Evolutionary conservation across 1,140 invertebrate species (phyloP), one percentile per base, ranked within the genome.

Genomic region (Glossosoma conforme): DNA sequence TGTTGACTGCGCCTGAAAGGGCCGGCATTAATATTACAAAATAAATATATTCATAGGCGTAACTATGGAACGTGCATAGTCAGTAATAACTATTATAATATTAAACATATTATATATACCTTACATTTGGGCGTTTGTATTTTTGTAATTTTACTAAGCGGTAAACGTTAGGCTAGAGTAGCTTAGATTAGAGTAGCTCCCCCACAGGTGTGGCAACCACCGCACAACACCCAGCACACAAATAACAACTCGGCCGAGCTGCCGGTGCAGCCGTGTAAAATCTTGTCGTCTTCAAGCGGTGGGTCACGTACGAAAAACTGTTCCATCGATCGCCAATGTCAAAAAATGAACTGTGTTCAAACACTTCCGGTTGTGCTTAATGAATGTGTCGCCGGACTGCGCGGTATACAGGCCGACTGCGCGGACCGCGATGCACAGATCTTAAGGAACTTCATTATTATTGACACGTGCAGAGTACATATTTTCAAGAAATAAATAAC

Each of bases 91-190:
- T 45, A 52, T 44, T 57, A 21, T 41, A 44, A 44, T 30, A 45
- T 24, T 43, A n/a, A n/a, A n/a, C n/a, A n/a, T n/a, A n/a, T n/a
- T n/a, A 25, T 21, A 50, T 53, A 53, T 41, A 46, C 41, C 53
- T 58, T 51, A 58, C 51, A 54, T 53, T 54, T 58, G 46, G 52
- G 54, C 52, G 56, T 58, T 58, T 58, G 56, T 58, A 58, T 58
- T 58, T 58, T 58, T 58, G 56, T 58, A 58, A 58, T 54, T 53
- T n/a, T 58, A 58, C 44, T 57, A 57, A 45, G 40, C 40, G 22
- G 41, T 57, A 57, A 52, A 50, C 33, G 45, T 57, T 40, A 57
- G 49, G 38, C 17, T 57, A 57, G 55, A 37, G 50, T 57, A 57
- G 55, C 30, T 37, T 57, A 52, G 43, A 5, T 13, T 42, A 40